Percentiles rank a stretch among this genome's conserved stretches.
Conservation (phyloP, 2,888 invertebrate genomes). For the Drosophila trichaetosa region DNA sequence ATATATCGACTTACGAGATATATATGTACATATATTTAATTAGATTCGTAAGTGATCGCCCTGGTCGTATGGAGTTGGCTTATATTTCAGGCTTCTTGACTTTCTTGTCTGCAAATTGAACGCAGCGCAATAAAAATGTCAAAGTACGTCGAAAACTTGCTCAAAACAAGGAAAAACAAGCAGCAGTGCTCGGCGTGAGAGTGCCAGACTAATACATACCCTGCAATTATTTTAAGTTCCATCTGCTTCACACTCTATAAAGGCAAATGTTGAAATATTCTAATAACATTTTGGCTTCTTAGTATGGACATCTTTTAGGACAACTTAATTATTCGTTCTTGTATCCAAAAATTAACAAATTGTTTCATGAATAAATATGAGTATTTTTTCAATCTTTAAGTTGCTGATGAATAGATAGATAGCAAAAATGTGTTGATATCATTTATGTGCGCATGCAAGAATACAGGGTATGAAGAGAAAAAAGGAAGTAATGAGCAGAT, state of each 20-base stretch:
- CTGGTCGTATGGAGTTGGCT: slow-evolving; percentile 36
- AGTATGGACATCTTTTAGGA: no score
- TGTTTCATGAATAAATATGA: neutral
- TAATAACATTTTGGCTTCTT: no score
- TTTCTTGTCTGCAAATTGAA: slow-evolving; percentile 52
- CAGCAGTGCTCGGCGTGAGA: neutral
- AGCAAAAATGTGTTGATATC: neutral
- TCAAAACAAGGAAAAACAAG: slow-evolving; percentile 2
- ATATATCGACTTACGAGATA: neutral
- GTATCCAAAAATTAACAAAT: neutral
- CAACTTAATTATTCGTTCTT: neutral
- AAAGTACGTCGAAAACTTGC: slow-evolving; percentile 29
- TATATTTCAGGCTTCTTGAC: slow-evolving; percentile 63
- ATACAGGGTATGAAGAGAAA: slow-evolving; percentile 39
- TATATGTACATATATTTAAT: slow-evolving; percentile 51
- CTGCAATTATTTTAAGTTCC: neutral
- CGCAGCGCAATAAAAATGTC: slow-evolving; percentile 64
- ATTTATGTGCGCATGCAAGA: no score
- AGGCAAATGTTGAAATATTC: neutral
- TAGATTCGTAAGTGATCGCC: slow-evolving; percentile 61
- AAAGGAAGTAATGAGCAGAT: slow-evolving; percentile 66
- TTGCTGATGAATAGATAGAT: no score
- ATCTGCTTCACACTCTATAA: neutral
- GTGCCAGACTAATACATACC: slow-evolving; percentile 1
- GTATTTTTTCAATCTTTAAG: neutral